A percentile compares a stretch with the other conserved stretches of the same genome.
Conservation (phyloP, 2,888 invertebrate genomes). For the Apotomis betuletana region DNA sequence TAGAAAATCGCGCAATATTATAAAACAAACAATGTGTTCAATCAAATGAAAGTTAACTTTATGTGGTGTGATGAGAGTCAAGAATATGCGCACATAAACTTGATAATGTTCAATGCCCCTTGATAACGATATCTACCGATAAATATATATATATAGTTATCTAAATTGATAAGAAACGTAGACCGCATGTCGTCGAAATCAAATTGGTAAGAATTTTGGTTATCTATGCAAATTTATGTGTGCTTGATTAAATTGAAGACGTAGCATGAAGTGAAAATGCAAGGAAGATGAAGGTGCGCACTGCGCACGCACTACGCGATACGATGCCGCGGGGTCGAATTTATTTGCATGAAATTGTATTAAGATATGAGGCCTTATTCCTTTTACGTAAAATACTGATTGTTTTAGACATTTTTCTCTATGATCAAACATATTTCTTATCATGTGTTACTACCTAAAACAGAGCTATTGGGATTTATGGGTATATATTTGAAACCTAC, state of each 20-base stretch:
- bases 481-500: too few relatives aligned
- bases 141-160: background rate
- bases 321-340: too few relatives aligned
- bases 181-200: constrained; percentile 32
- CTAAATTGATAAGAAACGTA: constrained; percentile 16
- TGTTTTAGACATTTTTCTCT: too few relatives aligned
- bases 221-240: background rate
- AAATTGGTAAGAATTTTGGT: background rate
- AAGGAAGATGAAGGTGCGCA: too few relatives aligned
- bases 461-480: too few relatives aligned
- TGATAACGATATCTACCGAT: constrained; percentile 36
- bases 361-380: too few relatives aligned
- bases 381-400: too few relatives aligned
- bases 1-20: background rate
- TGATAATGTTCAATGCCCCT: constrained; percentile 6
- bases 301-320: too few relatives aligned
- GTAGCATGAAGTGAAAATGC: too few relatives aligned
- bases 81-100: background rate
- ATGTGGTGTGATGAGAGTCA: background rate
- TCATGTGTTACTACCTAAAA: too few relatives aligned
- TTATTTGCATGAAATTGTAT: too few relatives aligned
- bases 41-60: constrained; percentile 1
- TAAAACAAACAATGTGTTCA: constrained; percentile 3
- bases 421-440: too few relatives aligned
- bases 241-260: background rate